Percentiles rank a stretch among this genome's conserved stretches.
Evolutionary conservation across 2,113 vertebrate genomes (phyloP).

Genomic region (Nettapus auritus): DNA sequence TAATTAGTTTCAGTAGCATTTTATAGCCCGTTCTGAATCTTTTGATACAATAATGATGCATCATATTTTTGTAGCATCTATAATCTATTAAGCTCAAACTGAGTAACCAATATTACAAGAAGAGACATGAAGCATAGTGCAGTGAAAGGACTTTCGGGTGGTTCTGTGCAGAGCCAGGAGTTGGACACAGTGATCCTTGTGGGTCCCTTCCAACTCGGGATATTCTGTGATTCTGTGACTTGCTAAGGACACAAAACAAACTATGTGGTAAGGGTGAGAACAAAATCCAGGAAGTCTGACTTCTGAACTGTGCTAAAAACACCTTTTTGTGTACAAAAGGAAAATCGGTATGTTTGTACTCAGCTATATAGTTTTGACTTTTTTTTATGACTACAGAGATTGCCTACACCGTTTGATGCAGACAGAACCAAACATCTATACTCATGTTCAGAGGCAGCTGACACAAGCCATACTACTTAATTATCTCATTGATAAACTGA

Average conservation of each 20-base stretch:
- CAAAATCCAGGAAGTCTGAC: background rate
- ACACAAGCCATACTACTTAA: background rate
- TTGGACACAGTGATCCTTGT: no score
- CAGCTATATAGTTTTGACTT: background rate
- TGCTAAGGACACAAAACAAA: background rate
- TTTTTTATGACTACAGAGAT: background rate
- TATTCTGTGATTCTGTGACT: background rate
- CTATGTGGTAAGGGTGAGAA: background rate
- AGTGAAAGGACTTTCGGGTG: background rate
- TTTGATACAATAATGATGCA: constrained; percentile 5
- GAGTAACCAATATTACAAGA: background rate
- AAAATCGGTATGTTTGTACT: background rate
- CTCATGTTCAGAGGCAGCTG: background rate
- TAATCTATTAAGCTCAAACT: background rate
- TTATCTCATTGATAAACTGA: background rate
- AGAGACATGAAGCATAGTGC: background rate
- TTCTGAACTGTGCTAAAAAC: background rate
- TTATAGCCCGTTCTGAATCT: constrained; percentile 28
- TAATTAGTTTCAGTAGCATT: constrained; percentile 30
- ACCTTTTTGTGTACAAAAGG: background rate
- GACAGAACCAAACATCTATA: background rate
- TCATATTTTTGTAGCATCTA: constrained; percentile 11
- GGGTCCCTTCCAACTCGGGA: no score
- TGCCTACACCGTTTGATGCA: background rate
- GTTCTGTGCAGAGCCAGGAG: no score